phyloP scores from a whole-genome alignment of 2,888 invertebrate species.

The Lepidochitona cinerea region DNA sequence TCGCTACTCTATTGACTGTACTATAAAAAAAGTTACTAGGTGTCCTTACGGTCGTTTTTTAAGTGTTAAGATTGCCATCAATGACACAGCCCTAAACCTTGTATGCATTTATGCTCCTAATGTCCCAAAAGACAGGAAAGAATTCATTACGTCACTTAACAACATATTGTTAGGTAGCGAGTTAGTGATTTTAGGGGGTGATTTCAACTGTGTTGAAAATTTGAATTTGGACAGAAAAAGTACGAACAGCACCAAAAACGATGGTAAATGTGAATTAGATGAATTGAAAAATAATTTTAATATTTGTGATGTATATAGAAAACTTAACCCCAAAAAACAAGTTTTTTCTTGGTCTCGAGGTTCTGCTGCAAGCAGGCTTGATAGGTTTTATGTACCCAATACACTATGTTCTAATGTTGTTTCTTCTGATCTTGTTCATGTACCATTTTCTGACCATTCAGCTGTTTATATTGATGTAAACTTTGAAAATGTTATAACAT shows the following conservation, averaged over 20 bases:
- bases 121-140: not conserved
- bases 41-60: not conserved
- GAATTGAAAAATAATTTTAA: slow-evolving; percentile 14
- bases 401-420: no score
- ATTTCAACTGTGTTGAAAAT: slow-evolving; percentile 26
- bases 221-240: no score
- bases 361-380: no score
- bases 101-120: not conserved
- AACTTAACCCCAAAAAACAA: no score
- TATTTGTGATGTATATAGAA: slow-evolving; percentile 19
- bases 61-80: not conserved
- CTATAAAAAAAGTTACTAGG: not conserved
- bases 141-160: not conserved
- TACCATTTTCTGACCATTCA: no score
- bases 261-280: slow-evolving; percentile 10
- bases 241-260: slow-evolving; percentile 7
- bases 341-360: no score
- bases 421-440: no score
- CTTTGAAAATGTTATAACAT: no score
- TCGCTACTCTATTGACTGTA: not conserved
- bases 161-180: not conserved
- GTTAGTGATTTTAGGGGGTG: slow-evolving; percentile 18
- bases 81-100: not conserved
- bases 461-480: no score
- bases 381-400: no score